These are phyloP conservation scores for Glossosoma conforme DNA, from an alignment of 1,140 invertebrate genomes.

Conservation along the genomic window DNA sequence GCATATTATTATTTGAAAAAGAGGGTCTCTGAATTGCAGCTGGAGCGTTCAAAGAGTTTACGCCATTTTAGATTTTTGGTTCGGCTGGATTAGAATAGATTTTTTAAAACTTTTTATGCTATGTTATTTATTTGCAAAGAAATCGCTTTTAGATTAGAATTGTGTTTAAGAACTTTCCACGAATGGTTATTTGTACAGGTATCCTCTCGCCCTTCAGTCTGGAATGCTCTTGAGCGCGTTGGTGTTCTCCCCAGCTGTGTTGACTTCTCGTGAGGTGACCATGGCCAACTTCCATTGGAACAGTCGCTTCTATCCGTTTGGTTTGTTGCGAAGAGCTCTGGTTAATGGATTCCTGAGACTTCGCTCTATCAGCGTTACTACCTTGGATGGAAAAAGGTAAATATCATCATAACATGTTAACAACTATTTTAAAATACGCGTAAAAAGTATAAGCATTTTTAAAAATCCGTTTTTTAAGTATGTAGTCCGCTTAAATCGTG, in stretches of 20 bases:
- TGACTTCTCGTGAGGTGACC: constrained; percentile 10
- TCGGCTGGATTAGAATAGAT: no score
- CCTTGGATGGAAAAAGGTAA: constrained; percentile 22
- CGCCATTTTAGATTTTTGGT: no score
- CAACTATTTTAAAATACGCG: no score
- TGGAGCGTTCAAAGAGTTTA: no score
- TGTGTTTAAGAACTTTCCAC: no score
- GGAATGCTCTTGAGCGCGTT: constrained; percentile 3
- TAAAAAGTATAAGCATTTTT: not conserved
- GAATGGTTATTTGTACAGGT: constrained; percentile 8
- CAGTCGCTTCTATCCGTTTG: constrained; percentile 19
- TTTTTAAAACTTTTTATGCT: no score
- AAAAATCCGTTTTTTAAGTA: not conserved
- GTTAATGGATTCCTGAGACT: constrained; percentile 16
- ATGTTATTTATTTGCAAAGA: no score
- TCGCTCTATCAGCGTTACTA: constrained; percentile 7
- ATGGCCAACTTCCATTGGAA: constrained; percentile 21
- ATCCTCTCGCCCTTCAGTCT: constrained; percentile 16
- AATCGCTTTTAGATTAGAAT: no score
- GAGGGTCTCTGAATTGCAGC: no score
- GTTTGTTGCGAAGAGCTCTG: constrained; percentile 11
- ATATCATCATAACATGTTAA: not conserved
- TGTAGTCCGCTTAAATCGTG: no score
- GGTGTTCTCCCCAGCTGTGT: constrained; percentile 13
- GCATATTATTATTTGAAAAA: no score